A percentile compares a stretch with the other conserved stretches of the same genome.
phyloP scores from a whole-genome alignment of 2,113 vertebrate species.

The Megaleporinus macrocephalus region DNA sequence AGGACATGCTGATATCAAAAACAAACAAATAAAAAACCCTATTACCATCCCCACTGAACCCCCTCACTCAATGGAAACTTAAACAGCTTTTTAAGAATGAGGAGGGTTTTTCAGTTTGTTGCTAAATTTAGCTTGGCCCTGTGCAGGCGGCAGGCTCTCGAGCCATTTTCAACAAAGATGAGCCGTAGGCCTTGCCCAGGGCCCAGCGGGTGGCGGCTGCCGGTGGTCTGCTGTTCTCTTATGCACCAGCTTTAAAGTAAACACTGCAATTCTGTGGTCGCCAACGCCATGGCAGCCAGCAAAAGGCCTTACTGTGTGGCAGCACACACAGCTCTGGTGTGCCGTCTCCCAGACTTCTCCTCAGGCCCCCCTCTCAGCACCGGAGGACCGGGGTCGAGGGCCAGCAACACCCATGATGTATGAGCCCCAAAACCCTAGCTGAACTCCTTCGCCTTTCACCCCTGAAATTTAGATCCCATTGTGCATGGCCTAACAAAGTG shows the following conservation, averaged over 20 bases:
- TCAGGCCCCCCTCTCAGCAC: constrained; percentile 51
- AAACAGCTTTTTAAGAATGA: constrained; percentile 81
- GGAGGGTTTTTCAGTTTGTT: constrained; percentile 77
- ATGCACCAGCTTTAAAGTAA: constrained; percentile 83
- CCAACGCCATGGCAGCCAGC: constrained; percentile 77
- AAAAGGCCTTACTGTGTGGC: constrained; percentile 81
- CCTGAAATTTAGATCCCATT: not conserved
- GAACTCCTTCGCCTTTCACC: constrained; percentile 32
- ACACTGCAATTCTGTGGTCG: constrained; percentile 81
- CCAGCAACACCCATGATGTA: constrained; percentile 72
- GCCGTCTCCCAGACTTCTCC: constrained; percentile 69
- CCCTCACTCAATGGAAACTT: constrained; percentile 72
- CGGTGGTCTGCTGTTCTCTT: constrained; percentile 82
- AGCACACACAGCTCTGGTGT: constrained; percentile 77
- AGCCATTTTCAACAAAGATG: constrained; percentile 84
- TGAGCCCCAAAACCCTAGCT: constrained; percentile 59
- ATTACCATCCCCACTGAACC: constrained; percentile 65
- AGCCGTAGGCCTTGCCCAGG: constrained; percentile 73
- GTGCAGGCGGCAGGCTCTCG: constrained; percentile 70
- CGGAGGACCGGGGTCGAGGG: constrained; percentile 68
- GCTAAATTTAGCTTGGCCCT: constrained; percentile 79
- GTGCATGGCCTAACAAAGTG: not conserved
- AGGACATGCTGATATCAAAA: constrained; percentile 17
- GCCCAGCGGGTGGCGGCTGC: constrained; percentile 74
- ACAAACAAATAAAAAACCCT: constrained; percentile 40